These are phyloP conservation scores for Megalonaias nervosa DNA, from an alignment of 1,140 invertebrate species.

Conservation along the genomic window DNA sequence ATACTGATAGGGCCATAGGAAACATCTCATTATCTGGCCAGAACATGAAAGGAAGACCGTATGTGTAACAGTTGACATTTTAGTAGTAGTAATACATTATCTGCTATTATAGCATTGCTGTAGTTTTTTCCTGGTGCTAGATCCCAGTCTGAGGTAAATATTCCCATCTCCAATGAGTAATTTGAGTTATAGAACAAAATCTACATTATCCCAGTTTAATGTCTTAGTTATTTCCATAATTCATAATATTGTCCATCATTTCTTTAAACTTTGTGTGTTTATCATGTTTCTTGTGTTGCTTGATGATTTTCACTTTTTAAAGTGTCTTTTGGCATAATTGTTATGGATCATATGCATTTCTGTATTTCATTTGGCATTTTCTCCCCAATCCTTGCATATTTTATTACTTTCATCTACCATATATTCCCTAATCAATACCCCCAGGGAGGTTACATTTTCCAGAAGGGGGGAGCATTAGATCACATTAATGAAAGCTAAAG, in stretches of 20 bases:
- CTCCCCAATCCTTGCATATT: too few species aligned
- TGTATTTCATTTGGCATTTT: background rate
- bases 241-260: too few species aligned
- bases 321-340: background rate
- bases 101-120: too few species aligned
- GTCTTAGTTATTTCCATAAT: background rate
- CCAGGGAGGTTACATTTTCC: too few species aligned
- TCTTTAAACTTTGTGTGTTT: too few species aligned
- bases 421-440: too few species aligned
- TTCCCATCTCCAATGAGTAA: background rate
- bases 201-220: background rate
- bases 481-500: too few species aligned
- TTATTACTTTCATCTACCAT: too few species aligned
- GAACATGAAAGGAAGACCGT: conserved; percentile 85
- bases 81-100: background rate
- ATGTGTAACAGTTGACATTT: conserved; percentile 48
- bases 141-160: too few species aligned
- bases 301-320: too few species aligned
- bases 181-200: background rate
- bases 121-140: background rate
- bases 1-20: conserved; percentile 77
- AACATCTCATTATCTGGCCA: conserved; percentile 84
- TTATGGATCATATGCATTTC: background rate
- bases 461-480: too few species aligned
- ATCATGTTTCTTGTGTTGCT: too few species aligned